A percentile compares a stretch with the other conserved stretches of the same genome.
Evolutionary conservation across 2,113 vertebrate species (phyloP).

Genomic region (Xenopus borealis): DNA sequence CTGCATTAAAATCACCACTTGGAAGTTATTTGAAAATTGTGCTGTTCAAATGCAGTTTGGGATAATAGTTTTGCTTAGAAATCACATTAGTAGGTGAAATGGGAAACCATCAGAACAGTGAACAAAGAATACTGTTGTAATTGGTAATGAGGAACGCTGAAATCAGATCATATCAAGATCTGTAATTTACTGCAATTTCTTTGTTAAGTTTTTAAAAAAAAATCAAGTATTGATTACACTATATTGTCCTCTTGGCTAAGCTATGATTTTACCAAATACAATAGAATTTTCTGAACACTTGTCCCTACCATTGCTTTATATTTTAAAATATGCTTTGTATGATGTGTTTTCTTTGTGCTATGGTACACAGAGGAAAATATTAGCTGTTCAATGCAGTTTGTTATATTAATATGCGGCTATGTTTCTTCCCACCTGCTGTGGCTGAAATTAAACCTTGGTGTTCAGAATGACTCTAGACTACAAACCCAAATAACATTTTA

Average conservation of each 20-base stretch:
- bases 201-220: neutral
- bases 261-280: conserved; percentile 20
- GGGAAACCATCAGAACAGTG: conserved; percentile 21
- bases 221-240: conserved; percentile 8
- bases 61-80: conserved; percentile 15
- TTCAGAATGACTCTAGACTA: conserved; percentile 41
- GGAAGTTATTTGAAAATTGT: conserved; percentile 8
- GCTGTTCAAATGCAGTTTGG: conserved; percentile 17
- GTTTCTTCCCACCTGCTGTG: conserved; percentile 44
- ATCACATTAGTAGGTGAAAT: conserved; percentile 33
- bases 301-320: conserved; percentile 25
- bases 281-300: conserved; percentile 23
- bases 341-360: conserved; percentile 39
- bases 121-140: conserved; percentile 22
- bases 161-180: conserved; percentile 20
- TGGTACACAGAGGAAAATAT: conserved; percentile 42
- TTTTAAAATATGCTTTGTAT: conserved; percentile 23
- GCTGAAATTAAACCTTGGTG: conserved; percentile 46
- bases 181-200: conserved; percentile 25
- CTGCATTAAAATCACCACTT: no score
- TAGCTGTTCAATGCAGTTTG: conserved; percentile 32
- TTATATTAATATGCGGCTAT: conserved; percentile 45
- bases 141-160: conserved; percentile 33
- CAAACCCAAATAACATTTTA: conserved; percentile 45
- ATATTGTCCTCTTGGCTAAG: conserved; percentile 28